These are phyloP conservation scores for Halocaridina rubra DNA, from an alignment of 2,888 invertebrate genomes.

Conservation along the genomic window DNA sequence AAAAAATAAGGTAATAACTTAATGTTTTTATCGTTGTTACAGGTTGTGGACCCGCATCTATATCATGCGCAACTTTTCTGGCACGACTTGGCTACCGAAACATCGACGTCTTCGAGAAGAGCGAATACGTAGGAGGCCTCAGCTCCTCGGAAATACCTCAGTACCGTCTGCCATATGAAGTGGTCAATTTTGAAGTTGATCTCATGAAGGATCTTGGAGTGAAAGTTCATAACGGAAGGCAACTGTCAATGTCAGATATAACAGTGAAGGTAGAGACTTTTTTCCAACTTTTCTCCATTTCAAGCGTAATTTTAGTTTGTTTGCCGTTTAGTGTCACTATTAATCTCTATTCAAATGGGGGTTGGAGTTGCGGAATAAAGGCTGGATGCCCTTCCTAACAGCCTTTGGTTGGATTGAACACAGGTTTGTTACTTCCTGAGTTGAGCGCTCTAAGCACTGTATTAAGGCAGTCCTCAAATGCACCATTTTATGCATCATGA, in stretches of 20 bases:
- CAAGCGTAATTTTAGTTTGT: too few species aligned
- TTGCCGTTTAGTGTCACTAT: too few species aligned
- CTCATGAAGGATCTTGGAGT: constrained; percentile 94
- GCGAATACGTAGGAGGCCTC: constrained; percentile 87
- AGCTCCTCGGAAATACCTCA: constrained; percentile 67
- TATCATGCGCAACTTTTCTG: constrained; percentile 96
- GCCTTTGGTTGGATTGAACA: too few species aligned
- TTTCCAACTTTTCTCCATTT: too few species aligned
- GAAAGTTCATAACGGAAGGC: constrained; percentile 78
- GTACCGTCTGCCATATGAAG: constrained; percentile 85
- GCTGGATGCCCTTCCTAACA: too few species aligned
- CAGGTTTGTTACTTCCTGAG: too few species aligned
- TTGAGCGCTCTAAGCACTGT: too few species aligned
- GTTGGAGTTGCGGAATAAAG: too few species aligned
- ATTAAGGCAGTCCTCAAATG: too few species aligned
- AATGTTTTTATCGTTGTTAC: constrained; percentile 68
- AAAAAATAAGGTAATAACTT: too few species aligned
- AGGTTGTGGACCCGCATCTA: constrained; percentile 95
- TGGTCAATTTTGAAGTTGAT: constrained; percentile 92
- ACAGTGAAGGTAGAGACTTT: constrained; percentile 81
- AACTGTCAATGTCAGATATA: constrained; percentile 78
- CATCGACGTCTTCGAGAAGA: constrained; percentile 92
- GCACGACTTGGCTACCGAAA: constrained; percentile 92
- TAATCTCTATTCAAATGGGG: too few species aligned
- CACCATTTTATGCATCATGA: too few species aligned